Base-by-base conservation (phyloP, 2,888 invertebrate species). In the Andrena chrysosceles region DNA sequence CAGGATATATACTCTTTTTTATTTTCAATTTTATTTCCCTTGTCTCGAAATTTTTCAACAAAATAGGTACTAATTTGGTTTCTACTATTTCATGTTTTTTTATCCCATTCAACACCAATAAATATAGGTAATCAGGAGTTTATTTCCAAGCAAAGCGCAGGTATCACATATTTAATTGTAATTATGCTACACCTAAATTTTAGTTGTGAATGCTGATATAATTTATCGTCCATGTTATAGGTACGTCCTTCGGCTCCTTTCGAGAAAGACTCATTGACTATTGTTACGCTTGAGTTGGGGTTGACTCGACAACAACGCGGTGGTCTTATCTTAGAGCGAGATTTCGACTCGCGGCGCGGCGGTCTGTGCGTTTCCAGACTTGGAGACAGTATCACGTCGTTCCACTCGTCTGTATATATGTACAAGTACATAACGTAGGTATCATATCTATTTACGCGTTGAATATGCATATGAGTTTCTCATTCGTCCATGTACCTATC, bases 281-380 rank as follows among this genome's bases (percentile, higher is more conserved):
- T 92, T 90, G 91, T 90, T 81, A 88, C 71, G 86, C 85, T 91
- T 93, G 93, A 93, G 93, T 92, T 90, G 89, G 92, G 91, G 90
- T 89, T 91, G 90, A 90, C 89, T 89, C 87, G 89, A 85, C 89
- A 91, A 91, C 91, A 92, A 89, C 84, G 80, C 77, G 66, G 74
- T 77, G 86, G 89, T 88, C 90, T 92, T 92, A 91, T 93, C 91
- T 90, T 87, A 84, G 81, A 89, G 90, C 87, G 90, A 90, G 92
- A 92, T 91, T 92, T 92, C 87, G 85, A 86, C 85, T 87, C 89
- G 16, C 42, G 42, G 42, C 42, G 42, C 42, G 42, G 42, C 71
- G 69, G 76, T 70, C 62, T 68, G 76, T 83, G 77, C 77, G 56
- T 64, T 69, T 62, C 63, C 67, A 85, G 75, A 89, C 88, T 88